Percentiles rank a stretch among this genome's conserved stretches.
Evolutionary conservation across 2,888 invertebrate species (phyloP).

Genomic region (Automeris io): DNA sequence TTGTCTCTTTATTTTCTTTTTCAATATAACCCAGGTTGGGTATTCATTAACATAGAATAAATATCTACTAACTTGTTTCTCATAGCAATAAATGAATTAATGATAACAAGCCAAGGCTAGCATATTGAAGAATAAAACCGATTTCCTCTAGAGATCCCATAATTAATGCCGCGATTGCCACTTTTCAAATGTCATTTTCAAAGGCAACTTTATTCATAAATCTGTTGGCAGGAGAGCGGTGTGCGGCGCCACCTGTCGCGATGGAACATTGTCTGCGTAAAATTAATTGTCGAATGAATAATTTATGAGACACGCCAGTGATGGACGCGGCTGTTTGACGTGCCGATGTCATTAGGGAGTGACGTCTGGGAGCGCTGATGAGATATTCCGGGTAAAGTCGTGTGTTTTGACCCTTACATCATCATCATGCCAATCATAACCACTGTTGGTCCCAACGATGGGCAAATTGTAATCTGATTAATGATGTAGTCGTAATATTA

Average conservation of each 20-base stretch:
- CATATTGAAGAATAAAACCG: no score
- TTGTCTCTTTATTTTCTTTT: no score
- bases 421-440: no score
- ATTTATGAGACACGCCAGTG: constrained; percentile 54
- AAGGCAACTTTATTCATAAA: constrained; percentile 42
- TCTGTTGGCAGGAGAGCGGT: constrained; percentile 24
- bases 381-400: background rate
- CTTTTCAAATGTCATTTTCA: constrained; percentile 14
- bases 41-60: no score
- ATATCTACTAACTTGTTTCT: no score
- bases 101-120: no score
- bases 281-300: constrained; percentile 46
- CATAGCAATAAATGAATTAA: no score
- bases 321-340: constrained; percentile 53
- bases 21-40: no score
- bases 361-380: constrained; percentile 11
- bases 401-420: background rate
- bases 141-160: no score
- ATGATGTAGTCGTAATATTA: no score
- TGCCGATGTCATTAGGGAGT: constrained; percentile 46
- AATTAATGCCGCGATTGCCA: background rate
- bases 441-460: no score
- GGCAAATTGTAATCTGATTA: no score
- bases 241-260: constrained; percentile 33
- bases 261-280: constrained; percentile 30